Base-by-base conservation (phyloP, 2,797 vertebrate genomes). In the Microctenopoma lineatum region DNA sequence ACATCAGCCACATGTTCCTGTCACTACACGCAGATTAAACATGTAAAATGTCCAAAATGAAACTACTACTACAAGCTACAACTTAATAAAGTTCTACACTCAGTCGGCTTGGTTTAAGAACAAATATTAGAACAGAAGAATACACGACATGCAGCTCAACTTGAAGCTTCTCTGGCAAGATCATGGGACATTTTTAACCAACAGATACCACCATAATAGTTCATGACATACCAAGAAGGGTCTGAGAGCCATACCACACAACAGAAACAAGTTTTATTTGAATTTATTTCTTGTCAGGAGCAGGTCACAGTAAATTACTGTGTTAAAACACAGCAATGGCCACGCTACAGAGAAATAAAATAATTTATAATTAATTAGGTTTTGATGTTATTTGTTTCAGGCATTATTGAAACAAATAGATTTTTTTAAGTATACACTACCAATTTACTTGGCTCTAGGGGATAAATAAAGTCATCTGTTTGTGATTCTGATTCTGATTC, bases 221-320 rank as follows among this genome's bases (percentile, higher is more conserved):
- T 71, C 68, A 76, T 67, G 58, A 75, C 52, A 68, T 69, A 44
- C 68, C 32, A 77, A 27, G 34, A 42, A 39, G 46, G 54, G 46
- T 51, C 54, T 69, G 62, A 79, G 55, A 73, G 66, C 59, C 42
- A 62, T n/a, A 72, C 56, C 36, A 46, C 63, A 42, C 15, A 46
- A 63, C 18, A 65, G 51, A 73, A 79, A 63, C 70, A 74, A 53
- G 27, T 73, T 85, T 78, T 79, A 83, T 66, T 84, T 53, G 77
- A 59, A 58, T 21, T 21, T 21, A 21, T 21, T 67, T 66, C 75
- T 64, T 69, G 62, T 83, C 72, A 81, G 57, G 16, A 38, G 46
- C 0, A 0, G 75, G 59, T 55, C 45, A 53, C 66, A 11, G 48
- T 68, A 62, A 65, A 81, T 80, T 59, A 68, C 57, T 73, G 21